Base-by-base conservation (phyloP, 1,140 invertebrate genomes). In the Mactra quadrangularis region DNA sequence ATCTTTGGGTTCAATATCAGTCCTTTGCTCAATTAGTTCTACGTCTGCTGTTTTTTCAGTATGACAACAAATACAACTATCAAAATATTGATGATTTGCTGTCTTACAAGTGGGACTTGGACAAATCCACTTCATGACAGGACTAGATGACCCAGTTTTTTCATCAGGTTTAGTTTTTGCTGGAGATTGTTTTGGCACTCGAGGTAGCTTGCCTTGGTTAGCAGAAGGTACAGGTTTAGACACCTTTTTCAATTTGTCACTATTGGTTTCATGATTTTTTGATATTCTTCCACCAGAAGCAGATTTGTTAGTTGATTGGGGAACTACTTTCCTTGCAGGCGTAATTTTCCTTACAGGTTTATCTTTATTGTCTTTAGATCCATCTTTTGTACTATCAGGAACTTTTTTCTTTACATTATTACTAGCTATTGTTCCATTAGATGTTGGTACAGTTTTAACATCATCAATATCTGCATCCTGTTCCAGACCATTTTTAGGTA, bases 151-250 rank as follows among this genome's bases (percentile, higher is more conserved):
- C 27, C 3, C 19, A 35, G 22, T 15, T 25, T 29, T 74, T 29
- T 78, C 60, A 78, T n/a, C 62, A 53, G 22, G 29, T 66, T 78
- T 78, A 53, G 52, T 41, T 22, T 66, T 75, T 3, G n/a, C n/a
- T n/a, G n/a, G n/a, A n/a, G n/a, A n/a, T n/a, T n/a, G n/a, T n/a
- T n/a, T n/a, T n/a, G n/a, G n/a, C n/a, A n/a, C n/a, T n/a, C n/a
- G n/a, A 11, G 68, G 68, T 3, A 71, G 29, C 53, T 71, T n/a
- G n/a, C n/a, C n/a, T n/a, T n/a, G n/a, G n/a, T n/a, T n/a, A n/a
- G n/a, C n/a, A n/a, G n/a, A n/a, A n/a, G n/a, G n/a, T 13, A 19
- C 52, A 29, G 19, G 3, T 38, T 55, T 71, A 2, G 13, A 47
- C 1, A 71, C 52, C 11, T 29, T 52, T 53, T 55, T 71, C 33